Conservation (phyloP, 1,140 invertebrate species). For the Papilio xuthus region DNA sequence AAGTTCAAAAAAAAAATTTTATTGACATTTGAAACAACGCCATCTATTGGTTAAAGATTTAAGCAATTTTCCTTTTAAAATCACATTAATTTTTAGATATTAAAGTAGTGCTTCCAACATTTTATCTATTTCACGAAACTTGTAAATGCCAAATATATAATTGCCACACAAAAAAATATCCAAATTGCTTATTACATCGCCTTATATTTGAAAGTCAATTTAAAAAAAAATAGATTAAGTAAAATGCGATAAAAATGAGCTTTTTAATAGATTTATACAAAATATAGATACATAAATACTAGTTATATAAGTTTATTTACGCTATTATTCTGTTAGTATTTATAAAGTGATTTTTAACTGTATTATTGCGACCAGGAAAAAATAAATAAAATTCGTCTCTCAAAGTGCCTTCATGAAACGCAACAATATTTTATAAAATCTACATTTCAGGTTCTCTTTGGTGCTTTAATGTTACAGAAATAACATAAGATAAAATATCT, state of each 20-base stretch:
- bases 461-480: slow-evolving; percentile 60
- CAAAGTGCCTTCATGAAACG: slow-evolving; percentile 30
- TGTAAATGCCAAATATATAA: slow-evolving; percentile 55
- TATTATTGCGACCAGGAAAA: background rate
- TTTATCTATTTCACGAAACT: slow-evolving; percentile 39
- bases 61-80: background rate
- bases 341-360: background rate
- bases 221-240: slow-evolving; percentile 43
- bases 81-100: slow-evolving; percentile 34
- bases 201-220: slow-evolving; percentile 40
- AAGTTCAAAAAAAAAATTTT: too few relatives aligned
- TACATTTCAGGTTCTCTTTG: slow-evolving; percentile 45
- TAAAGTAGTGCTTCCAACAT: slow-evolving; percentile 63
- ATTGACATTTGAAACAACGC: background rate
- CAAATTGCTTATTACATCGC: slow-evolving; percentile 32
- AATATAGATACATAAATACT: slow-evolving; percentile 31
- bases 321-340: slow-evolving; percentile 10
- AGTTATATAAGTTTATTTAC: slow-evolving; percentile 38
- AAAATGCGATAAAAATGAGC: slow-evolving; percentile 51
- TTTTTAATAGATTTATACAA: slow-evolving; percentile 46
- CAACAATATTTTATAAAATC: slow-evolving; percentile 24
- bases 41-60: background rate
- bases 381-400: background rate
- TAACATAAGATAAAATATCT: slow-evolving; percentile 50
- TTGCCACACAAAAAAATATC: slow-evolving; percentile 39